Percentiles rank a stretch among this genome's conserved stretches.
These are phyloP conservation scores for Lapara coniferarum DNA, from an alignment of 2,888 invertebrate genomes.

Conservation along the genomic window DNA sequence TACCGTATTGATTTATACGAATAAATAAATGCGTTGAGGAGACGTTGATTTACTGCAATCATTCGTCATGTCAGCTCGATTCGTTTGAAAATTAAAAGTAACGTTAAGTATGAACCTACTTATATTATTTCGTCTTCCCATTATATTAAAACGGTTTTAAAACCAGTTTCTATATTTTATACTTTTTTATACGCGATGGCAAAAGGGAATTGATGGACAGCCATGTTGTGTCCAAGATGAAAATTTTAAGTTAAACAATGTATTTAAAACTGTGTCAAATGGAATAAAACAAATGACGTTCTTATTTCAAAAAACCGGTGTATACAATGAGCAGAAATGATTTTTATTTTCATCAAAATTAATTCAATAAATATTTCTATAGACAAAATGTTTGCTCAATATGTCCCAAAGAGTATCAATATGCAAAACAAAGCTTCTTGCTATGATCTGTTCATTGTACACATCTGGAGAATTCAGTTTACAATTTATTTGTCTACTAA, in stretches of 20 bases:
- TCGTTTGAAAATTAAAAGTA: not conserved
- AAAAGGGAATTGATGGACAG: not conserved
- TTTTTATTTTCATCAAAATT: too few relatives aligned
- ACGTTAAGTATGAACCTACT: not conserved
- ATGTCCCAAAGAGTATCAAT: too few relatives aligned
- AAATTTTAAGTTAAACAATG: not conserved
- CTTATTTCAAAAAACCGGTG: too few relatives aligned
- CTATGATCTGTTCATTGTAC: too few relatives aligned
- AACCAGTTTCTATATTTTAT: not conserved
- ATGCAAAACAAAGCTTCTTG: too few relatives aligned
- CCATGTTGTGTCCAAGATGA: not conserved
- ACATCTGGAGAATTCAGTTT: too few relatives aligned
- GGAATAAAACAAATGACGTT: too few relatives aligned
- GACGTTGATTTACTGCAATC: not conserved
- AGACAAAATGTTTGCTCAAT: too few relatives aligned
- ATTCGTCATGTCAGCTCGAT: not conserved
- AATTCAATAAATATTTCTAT: too few relatives aligned
- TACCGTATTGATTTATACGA: conserved; percentile 6
- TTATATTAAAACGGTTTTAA: not conserved
- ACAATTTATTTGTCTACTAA: too few relatives aligned
- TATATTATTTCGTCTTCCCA: conserved; percentile 2
- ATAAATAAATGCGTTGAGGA: conserved; percentile 8
- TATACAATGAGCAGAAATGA: too few relatives aligned
- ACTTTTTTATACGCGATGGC: not conserved
- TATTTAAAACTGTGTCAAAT: too few relatives aligned